These are phyloP conservation scores for Myiagra hebetior DNA, from an alignment of 2,113 vertebrate genomes.

Conservation along the genomic window DNA sequence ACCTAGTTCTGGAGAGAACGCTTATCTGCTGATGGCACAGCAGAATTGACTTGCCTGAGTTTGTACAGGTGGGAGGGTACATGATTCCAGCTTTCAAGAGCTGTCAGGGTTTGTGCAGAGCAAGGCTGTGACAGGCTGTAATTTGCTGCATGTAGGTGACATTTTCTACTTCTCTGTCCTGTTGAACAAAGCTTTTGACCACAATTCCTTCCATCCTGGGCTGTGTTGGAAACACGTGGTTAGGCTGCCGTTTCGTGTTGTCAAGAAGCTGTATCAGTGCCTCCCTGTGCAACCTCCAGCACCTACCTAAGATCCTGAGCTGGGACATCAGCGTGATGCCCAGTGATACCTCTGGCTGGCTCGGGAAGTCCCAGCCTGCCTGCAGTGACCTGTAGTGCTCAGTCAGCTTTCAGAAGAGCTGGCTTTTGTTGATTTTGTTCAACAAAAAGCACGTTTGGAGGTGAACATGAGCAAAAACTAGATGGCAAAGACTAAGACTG, in stretches of 20 bases:
- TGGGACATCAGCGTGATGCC: fast-evolving
- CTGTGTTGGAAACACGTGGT: neutral
- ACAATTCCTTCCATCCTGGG: neutral
- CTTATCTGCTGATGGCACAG: neutral
- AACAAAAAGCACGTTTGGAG: neutral
- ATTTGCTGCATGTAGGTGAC: neutral
- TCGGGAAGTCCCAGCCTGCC: neutral
- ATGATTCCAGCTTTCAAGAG: neutral
- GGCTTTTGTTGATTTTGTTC: neutral
- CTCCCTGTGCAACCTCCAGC: neutral
- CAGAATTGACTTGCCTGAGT: neutral
- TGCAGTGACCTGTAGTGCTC: neutral
- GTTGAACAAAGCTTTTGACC: neutral
- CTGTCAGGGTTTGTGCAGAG: neutral
- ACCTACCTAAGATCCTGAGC: neutral
- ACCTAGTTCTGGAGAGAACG: neutral
- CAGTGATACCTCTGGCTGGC: fast-evolving
- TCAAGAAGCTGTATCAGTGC: neutral
- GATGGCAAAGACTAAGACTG: neutral
- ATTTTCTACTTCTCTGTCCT: neutral
- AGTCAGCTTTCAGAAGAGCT: neutral
- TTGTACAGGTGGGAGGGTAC: neutral
- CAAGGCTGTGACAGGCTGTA: neutral
- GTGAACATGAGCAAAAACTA: neutral
- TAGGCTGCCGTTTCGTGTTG: fast-evolving